Evolutionary conservation across 2,888 invertebrate species (phyloP).

Genomic region (Sericinus montela): DNA sequence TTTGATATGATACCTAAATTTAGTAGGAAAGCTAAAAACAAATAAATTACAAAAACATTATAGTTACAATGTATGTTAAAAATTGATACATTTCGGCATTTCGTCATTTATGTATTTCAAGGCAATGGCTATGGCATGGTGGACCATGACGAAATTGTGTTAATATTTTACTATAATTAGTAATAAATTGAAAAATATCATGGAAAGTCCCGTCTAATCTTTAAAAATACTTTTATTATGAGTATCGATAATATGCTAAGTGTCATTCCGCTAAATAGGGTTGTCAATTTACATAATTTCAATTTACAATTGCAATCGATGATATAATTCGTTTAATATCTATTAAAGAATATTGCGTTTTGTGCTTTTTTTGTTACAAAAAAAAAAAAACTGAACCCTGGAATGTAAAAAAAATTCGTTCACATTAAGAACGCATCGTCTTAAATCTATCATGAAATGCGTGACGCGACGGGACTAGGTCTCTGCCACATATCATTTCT

Average conservation of each 20-base stretch:
- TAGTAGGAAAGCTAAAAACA: too few species aligned
- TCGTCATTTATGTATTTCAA: too few species aligned
- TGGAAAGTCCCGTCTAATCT: too few species aligned
- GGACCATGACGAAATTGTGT: too few species aligned
- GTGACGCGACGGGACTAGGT: constrained; percentile 70
- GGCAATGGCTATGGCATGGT: too few species aligned
- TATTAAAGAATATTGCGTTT: constrained; percentile 27
- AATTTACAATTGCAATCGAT: background rate
- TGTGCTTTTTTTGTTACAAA: constrained; percentile 46
- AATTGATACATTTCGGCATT: too few species aligned
- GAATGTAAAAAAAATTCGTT: constrained; percentile 73
- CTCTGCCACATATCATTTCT: constrained; percentile 56
- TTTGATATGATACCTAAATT: too few species aligned
- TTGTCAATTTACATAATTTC: background rate
- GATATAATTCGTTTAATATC: background rate
- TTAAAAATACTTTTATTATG: too few species aligned
- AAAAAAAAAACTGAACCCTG: constrained; percentile 51
- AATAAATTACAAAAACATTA: too few species aligned
- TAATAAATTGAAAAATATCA: too few species aligned
- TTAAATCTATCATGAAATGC: constrained; percentile 71
- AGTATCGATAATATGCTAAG: background rate
- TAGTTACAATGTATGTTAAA: too few species aligned
- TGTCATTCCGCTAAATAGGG: background rate
- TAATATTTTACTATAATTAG: too few species aligned
- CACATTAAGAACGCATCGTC: constrained; percentile 49